Base-by-base conservation (phyloP, 2,888 invertebrate species). In the Chironomus riparius region DNA sequence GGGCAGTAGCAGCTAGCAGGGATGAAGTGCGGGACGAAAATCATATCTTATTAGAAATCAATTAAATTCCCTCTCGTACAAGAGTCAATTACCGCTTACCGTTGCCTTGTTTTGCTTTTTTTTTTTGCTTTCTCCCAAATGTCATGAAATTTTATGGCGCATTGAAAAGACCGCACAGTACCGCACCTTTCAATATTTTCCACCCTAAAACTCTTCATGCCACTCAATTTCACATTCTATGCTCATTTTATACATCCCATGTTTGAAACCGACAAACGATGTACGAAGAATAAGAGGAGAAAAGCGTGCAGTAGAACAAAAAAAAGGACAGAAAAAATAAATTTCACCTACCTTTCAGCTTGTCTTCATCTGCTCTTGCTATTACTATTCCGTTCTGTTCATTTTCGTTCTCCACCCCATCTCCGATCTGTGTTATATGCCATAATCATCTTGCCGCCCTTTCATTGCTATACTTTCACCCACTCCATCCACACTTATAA, bases 41-140 rank as follows among this genome's bases (percentile, higher is more conserved):
- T 65, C 21, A 65, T 65, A 71, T 56, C 72, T 22, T 18, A 72
- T 72, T 72, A 62, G 24, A 62, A 72, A 72, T 61, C 72, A 72
- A 72, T 72, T 72, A 72, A 62, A n/a, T 72, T 72, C 12, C 24
- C 4, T 21, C 21, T 13, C 12, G 24, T 18, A 12, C n/a, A 56
- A 38, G 38, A 38, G 38, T 38, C 38, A 38, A 38, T 38, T 38
- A 38, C 38, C 38, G 38, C 38, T 38, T 38, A 38, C 28, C 38
- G 10, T 1, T 38, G 38, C 10, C 38, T 38, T 38, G 38, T 38
- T 38, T 38, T 38, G 38, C 38, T 10, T 38, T 7, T 10, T 24
- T 28, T 28, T 38, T 10, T 38, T 10, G 15, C 50, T 5, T 50
- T 4, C 50, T 50, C 56, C 15, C 7, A 18, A 56, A 18, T 56